These are phyloP conservation scores for Protophormia terraenovae DNA, from an alignment of 2,888 invertebrate species.

Conservation along the genomic window DNA sequence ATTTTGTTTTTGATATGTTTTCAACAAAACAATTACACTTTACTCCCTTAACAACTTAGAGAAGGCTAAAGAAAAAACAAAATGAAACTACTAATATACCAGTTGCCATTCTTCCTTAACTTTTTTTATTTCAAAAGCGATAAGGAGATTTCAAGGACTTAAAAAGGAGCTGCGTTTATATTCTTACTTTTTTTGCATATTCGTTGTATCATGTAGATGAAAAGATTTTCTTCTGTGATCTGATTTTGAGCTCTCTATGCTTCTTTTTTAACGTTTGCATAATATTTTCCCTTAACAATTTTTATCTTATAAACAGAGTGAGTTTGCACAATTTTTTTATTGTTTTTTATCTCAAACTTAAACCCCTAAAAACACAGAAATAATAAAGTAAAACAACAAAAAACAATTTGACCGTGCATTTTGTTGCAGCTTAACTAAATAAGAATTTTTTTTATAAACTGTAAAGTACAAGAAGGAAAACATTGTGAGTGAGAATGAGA, in stretches of 20 bases:
- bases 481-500: not conserved
- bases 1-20: too few relatives aligned
- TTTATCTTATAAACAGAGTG: not conserved
- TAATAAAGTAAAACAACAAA: constrained; percentile 10
- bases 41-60: too few relatives aligned
- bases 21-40: too few relatives aligned
- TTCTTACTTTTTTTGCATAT: constrained; percentile 39
- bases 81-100: not conserved
- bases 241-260: constrained; percentile 13
- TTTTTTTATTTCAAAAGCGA: constrained; percentile 18
- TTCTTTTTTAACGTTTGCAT: not conserved
- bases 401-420: constrained; percentile 51
- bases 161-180: constrained; percentile 64
- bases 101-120: constrained; percentile 10
- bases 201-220: constrained; percentile 65
- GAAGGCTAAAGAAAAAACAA: not conserved
- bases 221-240: constrained; percentile 75
- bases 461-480: constrained; percentile 4
- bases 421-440: constrained; percentile 58
- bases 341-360: constrained; percentile 9
- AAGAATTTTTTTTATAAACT: constrained; percentile 49
- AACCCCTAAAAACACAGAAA: constrained; percentile 20
- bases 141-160: constrained; percentile 71
- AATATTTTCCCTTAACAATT: not conserved
- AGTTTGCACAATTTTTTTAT: constrained; percentile 1